Conservation (phyloP, 2,113 vertebrate species). For the Arvicanthis niloticus region DNA sequence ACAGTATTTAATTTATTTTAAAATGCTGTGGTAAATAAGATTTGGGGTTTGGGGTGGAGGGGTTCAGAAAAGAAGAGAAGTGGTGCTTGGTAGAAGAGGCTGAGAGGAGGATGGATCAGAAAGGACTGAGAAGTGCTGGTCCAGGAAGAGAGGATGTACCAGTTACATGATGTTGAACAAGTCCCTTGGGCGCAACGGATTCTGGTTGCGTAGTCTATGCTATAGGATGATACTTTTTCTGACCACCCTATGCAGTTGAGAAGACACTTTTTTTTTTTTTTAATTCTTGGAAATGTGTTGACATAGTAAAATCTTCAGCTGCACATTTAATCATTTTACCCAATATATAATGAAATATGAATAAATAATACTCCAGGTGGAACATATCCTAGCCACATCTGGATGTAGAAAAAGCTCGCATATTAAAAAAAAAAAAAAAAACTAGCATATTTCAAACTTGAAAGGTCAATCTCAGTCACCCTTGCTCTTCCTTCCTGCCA, state of each 20-base stretch:
- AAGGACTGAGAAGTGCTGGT: background rate
- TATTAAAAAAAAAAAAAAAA: background rate
- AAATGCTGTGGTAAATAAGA: background rate
- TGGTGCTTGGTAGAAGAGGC: background rate
- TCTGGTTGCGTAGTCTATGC: background rate
- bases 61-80: background rate
- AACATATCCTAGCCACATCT: background rate
- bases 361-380: background rate
- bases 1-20: background rate
- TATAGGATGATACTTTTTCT: background rate
- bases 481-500: background rate
- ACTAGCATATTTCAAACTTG: background rate
- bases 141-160: background rate
- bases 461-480: background rate
- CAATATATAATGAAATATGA: background rate
- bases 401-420: background rate
- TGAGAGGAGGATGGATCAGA: too few relatives aligned
- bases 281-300: slow-evolving; percentile 14
- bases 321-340: background rate
- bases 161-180: too few relatives aligned
- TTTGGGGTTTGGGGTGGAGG: background rate
- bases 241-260: background rate
- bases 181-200: background rate
- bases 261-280: background rate
- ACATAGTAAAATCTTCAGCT: background rate